A percentile compares a stretch with the other conserved stretches of the same genome.
phyloP scores from a whole-genome alignment of 2,113 vertebrate species.

The Galbula dea region DNA sequence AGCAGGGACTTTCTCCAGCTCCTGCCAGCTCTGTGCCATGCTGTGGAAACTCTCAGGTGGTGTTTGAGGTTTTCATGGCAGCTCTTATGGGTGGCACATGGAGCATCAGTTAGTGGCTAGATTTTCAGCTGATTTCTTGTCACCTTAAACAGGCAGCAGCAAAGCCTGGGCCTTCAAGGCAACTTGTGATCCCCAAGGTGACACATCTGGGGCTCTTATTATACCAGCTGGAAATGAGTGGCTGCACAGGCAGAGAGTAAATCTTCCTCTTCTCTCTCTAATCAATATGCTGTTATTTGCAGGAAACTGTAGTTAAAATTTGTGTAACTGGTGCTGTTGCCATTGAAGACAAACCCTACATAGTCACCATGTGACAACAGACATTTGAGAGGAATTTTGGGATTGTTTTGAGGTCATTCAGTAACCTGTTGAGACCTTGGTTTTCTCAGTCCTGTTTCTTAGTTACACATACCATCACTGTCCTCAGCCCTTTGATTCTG shows the following conservation, averaged over 20 bases:
- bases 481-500: neutral
- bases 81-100: neutral
- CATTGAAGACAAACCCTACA: neutral
- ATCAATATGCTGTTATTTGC: rapidly evolving
- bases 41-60: neutral
- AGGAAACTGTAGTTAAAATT: neutral
- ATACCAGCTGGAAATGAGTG: neutral
- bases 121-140: no score
- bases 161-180: neutral
- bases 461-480: neutral
- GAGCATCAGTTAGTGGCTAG: neutral
- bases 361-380: no score
- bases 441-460: neutral
- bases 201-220: neutral
- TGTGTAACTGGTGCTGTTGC: neutral
- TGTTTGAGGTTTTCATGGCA: neutral
- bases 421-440: neutral
- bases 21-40: neutral
- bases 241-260: neutral
- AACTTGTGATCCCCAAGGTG: neutral
- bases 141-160: neutral
- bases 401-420: neutral
- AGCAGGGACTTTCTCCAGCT: neutral
- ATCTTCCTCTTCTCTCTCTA: neutral
- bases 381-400: neutral